phyloP scores from a whole-genome alignment of 2,888 invertebrate species.

The Andrena minutula region DNA sequence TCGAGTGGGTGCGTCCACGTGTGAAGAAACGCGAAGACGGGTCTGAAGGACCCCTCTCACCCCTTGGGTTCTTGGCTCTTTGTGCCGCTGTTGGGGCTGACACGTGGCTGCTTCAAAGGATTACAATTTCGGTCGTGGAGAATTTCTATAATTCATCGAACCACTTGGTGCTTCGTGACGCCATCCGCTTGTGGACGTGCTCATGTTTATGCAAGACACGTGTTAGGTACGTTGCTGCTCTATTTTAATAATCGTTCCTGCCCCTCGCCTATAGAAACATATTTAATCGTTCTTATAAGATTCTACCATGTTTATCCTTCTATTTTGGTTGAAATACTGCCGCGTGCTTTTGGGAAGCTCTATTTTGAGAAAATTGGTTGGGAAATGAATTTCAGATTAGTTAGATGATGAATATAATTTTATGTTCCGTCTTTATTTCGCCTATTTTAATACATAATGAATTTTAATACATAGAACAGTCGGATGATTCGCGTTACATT shows the following conservation, averaged over 20 bases:
- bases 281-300: neutral
- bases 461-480: too few species aligned
- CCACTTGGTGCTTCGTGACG: conserved; percentile 2
- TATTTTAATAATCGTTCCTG: conserved; percentile 7
- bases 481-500: too few species aligned
- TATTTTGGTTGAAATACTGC: neutral
- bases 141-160: conserved; percentile 51
- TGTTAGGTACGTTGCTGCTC: conserved; percentile 22
- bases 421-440: too few species aligned
- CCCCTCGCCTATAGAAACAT: too few species aligned
- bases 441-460: too few species aligned
- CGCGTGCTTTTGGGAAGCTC: neutral
- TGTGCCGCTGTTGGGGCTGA: neutral
- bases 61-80: neutral
- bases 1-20: too few species aligned
- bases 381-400: neutral
- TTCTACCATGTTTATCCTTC: neutral
- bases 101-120: conserved; percentile 2
- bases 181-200: neutral
- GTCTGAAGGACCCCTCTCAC: conserved; percentile 27
- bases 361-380: too few species aligned
- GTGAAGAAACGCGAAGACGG: conserved; percentile 22
- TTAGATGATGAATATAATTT: too few species aligned
- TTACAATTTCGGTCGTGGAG: neutral
- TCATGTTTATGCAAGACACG: conserved; percentile 17